Evolutionary conservation across 2,888 invertebrate genomes (phyloP).

Genomic region (Luperina nickerlii): DNA sequence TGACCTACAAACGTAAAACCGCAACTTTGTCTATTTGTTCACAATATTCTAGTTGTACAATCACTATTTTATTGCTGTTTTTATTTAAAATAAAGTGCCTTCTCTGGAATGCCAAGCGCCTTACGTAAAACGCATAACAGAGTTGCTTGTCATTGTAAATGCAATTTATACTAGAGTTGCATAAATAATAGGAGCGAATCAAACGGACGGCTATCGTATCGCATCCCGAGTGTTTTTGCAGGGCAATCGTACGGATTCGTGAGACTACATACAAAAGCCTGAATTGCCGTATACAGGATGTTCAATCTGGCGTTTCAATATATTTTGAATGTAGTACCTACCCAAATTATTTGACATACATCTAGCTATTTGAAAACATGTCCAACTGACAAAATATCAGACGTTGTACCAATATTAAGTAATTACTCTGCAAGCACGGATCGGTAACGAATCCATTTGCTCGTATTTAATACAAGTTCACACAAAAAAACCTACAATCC

Average conservation of each 20-base stretch:
- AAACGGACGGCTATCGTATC: slow-evolving; percentile 2
- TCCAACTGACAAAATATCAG: not conserved
- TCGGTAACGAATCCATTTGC: slow-evolving; percentile 60
- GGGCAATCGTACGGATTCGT: not conserved
- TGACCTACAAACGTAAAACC: slow-evolving; percentile 52
- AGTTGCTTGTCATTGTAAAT: slow-evolving; percentile 38
- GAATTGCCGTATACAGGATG: not conserved
- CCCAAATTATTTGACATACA: not conserved
- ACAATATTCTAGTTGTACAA: slow-evolving; percentile 46
- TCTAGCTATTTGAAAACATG: not conserved
- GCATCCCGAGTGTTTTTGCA: slow-evolving; percentile 1
- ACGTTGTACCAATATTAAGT: not conserved
- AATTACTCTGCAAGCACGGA: slow-evolving; percentile 14
- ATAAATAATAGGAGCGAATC: slow-evolving; percentile 27
- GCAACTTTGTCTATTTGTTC: slow-evolving; percentile 55
- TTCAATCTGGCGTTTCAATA: not conserved
- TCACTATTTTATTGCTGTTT: slow-evolving; percentile 45
- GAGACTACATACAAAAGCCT: not conserved
- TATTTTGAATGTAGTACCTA: not conserved
- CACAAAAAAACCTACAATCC: slow-evolving; percentile 59
- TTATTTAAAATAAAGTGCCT: slow-evolving; percentile 35
- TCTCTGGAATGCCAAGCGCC: slow-evolving; percentile 38
- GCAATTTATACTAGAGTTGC: slow-evolving; percentile 23
- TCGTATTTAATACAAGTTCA: slow-evolving; percentile 59
- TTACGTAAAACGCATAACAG: slow-evolving; percentile 50